Evolutionary conservation across 2,797 vertebrate species (phyloP), one percentile per base, ranked within the genome.

Genomic region (Sparus aurata): DNA sequence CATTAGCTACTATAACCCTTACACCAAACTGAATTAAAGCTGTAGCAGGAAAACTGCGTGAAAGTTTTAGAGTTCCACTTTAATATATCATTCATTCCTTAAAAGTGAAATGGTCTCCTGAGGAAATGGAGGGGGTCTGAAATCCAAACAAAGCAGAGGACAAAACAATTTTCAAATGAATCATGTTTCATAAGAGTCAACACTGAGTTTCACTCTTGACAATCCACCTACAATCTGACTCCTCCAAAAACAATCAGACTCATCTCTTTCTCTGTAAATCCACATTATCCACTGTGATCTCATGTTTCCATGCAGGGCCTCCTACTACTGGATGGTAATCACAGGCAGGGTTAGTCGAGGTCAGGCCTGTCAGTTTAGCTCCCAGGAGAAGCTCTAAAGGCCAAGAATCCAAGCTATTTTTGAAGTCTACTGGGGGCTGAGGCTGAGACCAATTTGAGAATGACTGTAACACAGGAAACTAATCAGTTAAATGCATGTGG

Each of bases 401-500:
- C 79, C 76, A 89, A 87, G 70, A 84, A 84, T 87, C 75, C 72
- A 52, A 85, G 84, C 53, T 83, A 86, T 86, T 86, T 85, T 22
- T 78, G 38, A 83, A 77, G 66, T 76, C 70, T 69, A 68, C 57
- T 54, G 64, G 70, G 78, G 77, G 23, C 73, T 58, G 46, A 62
- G 77, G 60, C 73, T 78, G 67, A 84, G 77, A 83, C 69, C 82
- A 83, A 85, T 85, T 90, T 86, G 58, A 85, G 82, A 77, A 78
- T 34, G 63, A 84, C 59, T 85, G 73, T 54, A 77, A 79, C 57
- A 85, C 87, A 89, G 87, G 87, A 91, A 92, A 85, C 88, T 85
- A 91, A 93, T 93, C 84, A 91, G 89, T 84, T 85, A 80, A 88
- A 82, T 79, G 70, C 74, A 55, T 41, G 68, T 50, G 65, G 74